Evolutionary conservation across 2,113 vertebrate species (phyloP).

Genomic region (Emydocephalus ijimae): DNA sequence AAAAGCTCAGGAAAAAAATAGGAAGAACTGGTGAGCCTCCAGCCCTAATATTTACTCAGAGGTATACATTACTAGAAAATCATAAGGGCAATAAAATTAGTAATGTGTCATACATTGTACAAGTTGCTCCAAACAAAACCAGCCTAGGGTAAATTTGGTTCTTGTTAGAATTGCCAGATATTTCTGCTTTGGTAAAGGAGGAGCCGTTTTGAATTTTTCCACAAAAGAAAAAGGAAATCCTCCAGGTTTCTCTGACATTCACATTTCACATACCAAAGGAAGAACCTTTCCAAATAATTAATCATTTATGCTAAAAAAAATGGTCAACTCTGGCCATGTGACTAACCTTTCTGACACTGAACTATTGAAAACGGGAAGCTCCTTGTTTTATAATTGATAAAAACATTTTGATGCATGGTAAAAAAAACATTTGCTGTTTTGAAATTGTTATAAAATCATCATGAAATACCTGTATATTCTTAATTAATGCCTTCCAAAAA

Average conservation of each 20-base stretch:
- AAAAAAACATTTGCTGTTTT: slow-evolving; percentile 46
- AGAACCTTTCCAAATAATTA: slow-evolving; percentile 29
- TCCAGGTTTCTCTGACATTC: slow-evolving; percentile 59
- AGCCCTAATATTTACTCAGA: neutral
- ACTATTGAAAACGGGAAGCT: slow-evolving; percentile 39
- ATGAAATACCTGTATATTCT: slow-evolving; percentile 19
- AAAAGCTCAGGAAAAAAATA: neutral
- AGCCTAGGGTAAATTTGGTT: neutral
- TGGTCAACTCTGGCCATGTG: neutral
- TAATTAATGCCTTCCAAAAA: neutral
- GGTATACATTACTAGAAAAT: neutral
- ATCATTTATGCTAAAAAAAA: slow-evolving; percentile 49
- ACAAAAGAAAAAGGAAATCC: slow-evolving; percentile 54
- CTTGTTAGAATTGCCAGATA: neutral
- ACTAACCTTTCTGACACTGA: slow-evolving; percentile 21
- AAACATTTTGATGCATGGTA: neutral
- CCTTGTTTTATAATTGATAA: neutral
- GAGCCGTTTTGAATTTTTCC: slow-evolving; percentile 16
- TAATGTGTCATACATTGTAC: neutral
- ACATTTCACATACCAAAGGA: slow-evolving; percentile 29
- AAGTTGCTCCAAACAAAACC: neutral
- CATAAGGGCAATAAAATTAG: neutral
- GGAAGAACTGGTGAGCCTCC: neutral
- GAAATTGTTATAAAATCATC: neutral
- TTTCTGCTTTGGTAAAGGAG: slow-evolving; percentile 15